A percentile compares a stretch with the other conserved stretches of the same genome.
Conservation (phyloP, 2,797 vertebrate species). For the Characodon lateralis region DNA sequence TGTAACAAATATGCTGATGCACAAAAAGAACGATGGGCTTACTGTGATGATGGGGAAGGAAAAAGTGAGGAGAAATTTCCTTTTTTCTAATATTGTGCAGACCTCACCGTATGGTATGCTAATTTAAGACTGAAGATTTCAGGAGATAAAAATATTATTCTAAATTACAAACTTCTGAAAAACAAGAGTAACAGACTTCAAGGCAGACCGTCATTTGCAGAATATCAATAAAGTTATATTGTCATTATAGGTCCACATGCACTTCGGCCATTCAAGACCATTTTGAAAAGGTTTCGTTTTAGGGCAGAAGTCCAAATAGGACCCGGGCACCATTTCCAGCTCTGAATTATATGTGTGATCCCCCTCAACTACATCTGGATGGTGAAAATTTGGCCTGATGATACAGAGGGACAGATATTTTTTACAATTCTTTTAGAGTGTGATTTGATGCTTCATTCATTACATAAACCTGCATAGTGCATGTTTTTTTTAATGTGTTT, state of each 20-base stretch:
- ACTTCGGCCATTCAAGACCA: neutral
- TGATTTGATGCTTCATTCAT: no score
- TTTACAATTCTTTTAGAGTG: no score
- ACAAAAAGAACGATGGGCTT: neutral
- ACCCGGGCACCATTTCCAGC: no score
- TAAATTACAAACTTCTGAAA: neutral
- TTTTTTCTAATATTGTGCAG: neutral
- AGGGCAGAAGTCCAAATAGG: neutral
- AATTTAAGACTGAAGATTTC: neutral
- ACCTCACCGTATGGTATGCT: neutral
- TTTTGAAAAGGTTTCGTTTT: neutral
- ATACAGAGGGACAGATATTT: no score
- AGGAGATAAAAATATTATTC: neutral
- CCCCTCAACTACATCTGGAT: no score
- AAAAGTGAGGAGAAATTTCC: neutral
- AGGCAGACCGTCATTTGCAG: neutral
- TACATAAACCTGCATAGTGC: no score
- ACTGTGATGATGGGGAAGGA: neutral
- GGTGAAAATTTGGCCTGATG: no score
- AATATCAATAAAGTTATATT: no score
- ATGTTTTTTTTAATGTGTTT: no score
- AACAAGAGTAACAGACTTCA: neutral
- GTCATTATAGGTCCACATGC: neutral
- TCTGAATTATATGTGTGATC: no score
- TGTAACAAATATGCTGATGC: neutral